These are phyloP conservation scores for Sceliomorpha sp. DNA, from an alignment of 2,888 invertebrate species.

Conservation along the genomic window DNA sequence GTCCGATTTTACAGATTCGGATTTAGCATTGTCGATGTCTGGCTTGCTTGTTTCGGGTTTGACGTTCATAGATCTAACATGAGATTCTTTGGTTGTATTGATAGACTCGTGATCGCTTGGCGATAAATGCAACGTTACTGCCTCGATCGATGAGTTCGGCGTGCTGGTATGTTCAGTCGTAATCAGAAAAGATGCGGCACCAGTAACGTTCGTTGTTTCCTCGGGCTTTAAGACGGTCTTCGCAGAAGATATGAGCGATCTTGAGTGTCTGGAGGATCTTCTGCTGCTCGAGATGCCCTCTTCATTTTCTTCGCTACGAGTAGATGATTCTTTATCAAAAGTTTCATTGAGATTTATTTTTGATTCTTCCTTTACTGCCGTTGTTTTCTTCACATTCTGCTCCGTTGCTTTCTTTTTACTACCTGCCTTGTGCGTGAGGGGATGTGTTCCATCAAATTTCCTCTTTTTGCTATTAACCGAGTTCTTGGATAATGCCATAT, in stretches of 20 bases:
- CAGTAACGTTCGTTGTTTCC: conserved; percentile 2
- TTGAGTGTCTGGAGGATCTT: conserved; percentile 3
- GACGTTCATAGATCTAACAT: too few species aligned
- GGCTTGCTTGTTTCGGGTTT: too few species aligned
- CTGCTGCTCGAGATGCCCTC: neutral
- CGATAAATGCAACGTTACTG: conserved; percentile 2
- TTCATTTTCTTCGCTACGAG: conserved; percentile 6
- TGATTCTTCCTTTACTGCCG: neutral
- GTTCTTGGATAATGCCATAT: too few species aligned
- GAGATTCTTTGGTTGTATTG: too few species aligned
- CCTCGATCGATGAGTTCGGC: conserved; percentile 24
- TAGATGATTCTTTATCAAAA: conserved; percentile 11
- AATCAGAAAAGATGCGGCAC: conserved; percentile 11
- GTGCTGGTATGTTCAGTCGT: conserved; percentile 17
- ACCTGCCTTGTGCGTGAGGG: too few species aligned
- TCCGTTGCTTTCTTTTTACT: too few species aligned
- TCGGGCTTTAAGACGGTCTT: neutral
- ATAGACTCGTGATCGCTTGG: too few species aligned
- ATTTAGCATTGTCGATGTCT: too few species aligned
- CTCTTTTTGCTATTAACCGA: neutral
- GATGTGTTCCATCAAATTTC: too few species aligned
- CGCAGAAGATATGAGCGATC: conserved; percentile 7
- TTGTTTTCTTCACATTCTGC: too few species aligned
- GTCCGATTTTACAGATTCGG: neutral
- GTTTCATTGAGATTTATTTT: conserved; percentile 24